Percentiles rank a stretch among this genome's conserved stretches.
phyloP scores from a whole-genome alignment of 1,140 invertebrate genomes.

The Augochlora pura region DNA sequence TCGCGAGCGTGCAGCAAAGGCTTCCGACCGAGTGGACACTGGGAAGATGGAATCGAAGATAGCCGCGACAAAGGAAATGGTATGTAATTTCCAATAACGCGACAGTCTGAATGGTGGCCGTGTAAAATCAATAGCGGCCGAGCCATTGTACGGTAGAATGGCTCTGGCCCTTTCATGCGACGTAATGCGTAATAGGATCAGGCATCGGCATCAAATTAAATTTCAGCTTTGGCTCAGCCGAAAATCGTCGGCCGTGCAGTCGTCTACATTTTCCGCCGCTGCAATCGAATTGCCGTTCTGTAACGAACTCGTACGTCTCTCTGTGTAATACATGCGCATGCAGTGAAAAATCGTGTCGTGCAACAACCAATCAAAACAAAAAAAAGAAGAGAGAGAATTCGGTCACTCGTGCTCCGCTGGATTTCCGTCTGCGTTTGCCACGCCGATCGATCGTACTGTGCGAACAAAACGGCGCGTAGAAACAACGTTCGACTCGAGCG shows the following conservation, averaged over 20 bases:
- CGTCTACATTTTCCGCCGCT: too few relatives aligned
- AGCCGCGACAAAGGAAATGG: constrained; percentile 14
- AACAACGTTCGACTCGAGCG: background rate
- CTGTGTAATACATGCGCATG: background rate
- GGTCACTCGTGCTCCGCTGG: background rate
- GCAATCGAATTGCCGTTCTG: background rate
- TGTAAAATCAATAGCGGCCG: constrained; percentile 18
- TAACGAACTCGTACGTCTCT: background rate
- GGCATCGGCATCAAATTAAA: constrained; percentile 28
- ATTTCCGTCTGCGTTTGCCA: too few relatives aligned
- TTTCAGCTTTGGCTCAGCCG: constrained; percentile 12
- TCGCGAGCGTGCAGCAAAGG: background rate
- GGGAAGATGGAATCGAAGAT: constrained; percentile 16
- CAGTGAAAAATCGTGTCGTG: too few relatives aligned
- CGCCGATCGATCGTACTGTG: too few relatives aligned
- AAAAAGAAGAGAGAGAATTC: too few relatives aligned
- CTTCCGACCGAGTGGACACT: constrained; percentile 2
- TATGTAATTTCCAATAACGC: constrained; percentile 44
- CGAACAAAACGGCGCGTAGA: background rate
- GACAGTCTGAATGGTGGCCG: constrained; percentile 4
- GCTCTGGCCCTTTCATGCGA: background rate
- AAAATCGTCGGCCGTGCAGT: background rate
- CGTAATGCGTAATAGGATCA: constrained; percentile 21
- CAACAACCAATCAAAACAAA: too few relatives aligned
- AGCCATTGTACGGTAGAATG: constrained; percentile 1